Conservation (phyloP, 1,140 invertebrate genomes). For the Euwallacea fornicatus region DNA sequence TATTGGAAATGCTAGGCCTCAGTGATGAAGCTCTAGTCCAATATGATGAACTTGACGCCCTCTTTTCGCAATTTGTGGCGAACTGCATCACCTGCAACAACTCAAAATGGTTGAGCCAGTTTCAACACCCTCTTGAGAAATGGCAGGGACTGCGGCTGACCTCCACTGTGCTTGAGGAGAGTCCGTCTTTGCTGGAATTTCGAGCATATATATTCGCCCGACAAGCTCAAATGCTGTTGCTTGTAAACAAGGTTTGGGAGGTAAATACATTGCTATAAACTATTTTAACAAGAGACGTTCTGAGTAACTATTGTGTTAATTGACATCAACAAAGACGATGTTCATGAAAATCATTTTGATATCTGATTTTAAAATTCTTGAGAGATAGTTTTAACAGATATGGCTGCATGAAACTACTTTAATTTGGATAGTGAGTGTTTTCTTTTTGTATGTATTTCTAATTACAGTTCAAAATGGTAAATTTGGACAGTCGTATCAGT, state of each 20-base stretch:
- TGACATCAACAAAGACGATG: too few species aligned
- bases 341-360: too few species aligned
- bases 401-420: too few species aligned
- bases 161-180: slow-evolving; percentile 46
- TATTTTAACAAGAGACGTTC: too few species aligned
- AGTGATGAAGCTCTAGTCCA: slow-evolving; percentile 94
- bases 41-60: slow-evolving; percentile 95
- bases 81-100: slow-evolving; percentile 85
- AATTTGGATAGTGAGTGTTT: too few species aligned
- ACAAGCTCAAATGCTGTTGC: slow-evolving; percentile 83
- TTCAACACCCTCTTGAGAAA: slow-evolving; percentile 72
- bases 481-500: too few species aligned
- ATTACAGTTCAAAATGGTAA: too few species aligned
- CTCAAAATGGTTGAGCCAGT: slow-evolving; percentile 77
- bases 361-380: too few species aligned
- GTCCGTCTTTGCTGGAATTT: slow-evolving; percentile 75
- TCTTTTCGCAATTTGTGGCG: slow-evolving; percentile 95
- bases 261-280: slow-evolving; percentile 55
- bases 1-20: slow-evolving; percentile 90
- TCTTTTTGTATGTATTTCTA: too few species aligned
- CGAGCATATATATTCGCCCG: slow-evolving; percentile 93
- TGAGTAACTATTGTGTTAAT: too few species aligned
- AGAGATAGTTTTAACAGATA: too few species aligned
- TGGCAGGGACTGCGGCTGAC: slow-evolving; percentile 82
- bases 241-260: slow-evolving; percentile 78